Base-by-base conservation (phyloP, 2,113 vertebrate species). In the Amia ocellicauda region DNA sequence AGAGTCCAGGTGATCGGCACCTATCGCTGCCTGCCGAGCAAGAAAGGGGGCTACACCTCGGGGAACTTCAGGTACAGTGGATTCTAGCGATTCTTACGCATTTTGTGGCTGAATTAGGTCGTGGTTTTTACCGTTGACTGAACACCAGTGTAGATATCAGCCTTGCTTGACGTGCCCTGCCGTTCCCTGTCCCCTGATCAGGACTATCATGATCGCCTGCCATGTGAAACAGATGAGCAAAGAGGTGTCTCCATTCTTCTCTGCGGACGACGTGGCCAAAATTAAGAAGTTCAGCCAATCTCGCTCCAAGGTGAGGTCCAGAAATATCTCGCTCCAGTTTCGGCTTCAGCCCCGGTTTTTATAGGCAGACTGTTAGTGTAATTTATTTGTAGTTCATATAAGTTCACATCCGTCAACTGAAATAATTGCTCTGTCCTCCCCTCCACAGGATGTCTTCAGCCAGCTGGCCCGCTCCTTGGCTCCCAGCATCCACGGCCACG, bases 11-110 rank as follows among this genome's bases (percentile, higher is more conserved):
- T 97, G 41, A 76, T 99, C 0, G 97, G 97, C 1, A 98, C 94
- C 0, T 99, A 95, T 75, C 95, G 95, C 65, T 99, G 97, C 68
- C 86, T 99, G 69, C 97, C 97, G 0, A 93, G 91, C 9, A 99
- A 98, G 87, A 94, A 94, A 62, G 94, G 91, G 0, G 96, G 97
- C 1, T 99, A 94, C 71, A 99, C 97, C 3, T 97, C 95, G 0
- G 97, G 94, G 11, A 94, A 94, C 0, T 99, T 99, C 85, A 93
- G 95, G 97, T 98, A 74, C n/a, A 5, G n/a, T n/a, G n/a, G n/a
- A n/a, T n/a, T n/a, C n/a, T n/a, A n/a, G n/a, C n/a, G n/a, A n/a
- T n/a, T n/a, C n/a, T n/a, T n/a, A n/a, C n/a, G 0, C n/a, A n/a
- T n/a, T n/a, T n/a, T n/a, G n/a, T n/a, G n/a, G n/a, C n/a, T n/a